Conservation (phyloP, 2,113 vertebrate species). For the Pungitius pungitius region DNA sequence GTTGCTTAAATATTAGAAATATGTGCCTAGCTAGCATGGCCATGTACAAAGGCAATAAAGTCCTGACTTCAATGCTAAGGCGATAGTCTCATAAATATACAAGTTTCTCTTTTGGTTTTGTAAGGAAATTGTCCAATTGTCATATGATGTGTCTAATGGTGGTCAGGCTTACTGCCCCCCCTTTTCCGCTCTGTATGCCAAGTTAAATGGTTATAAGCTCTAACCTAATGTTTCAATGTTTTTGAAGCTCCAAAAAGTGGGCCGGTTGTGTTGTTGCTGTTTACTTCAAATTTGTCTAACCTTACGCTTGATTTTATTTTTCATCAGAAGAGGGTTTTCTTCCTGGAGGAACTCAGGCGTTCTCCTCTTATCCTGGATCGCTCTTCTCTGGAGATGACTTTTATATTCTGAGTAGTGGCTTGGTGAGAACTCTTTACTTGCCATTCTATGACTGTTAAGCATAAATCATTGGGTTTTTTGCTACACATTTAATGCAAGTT, state of each 20-base stretch:
- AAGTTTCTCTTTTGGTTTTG: background rate
- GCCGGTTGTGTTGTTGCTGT: background rate
- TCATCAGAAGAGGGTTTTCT: conserved; percentile 75
- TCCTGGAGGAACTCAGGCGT: conserved; percentile 84
- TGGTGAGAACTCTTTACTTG: conserved; percentile 83
- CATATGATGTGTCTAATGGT: background rate
- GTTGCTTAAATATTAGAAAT: background rate
- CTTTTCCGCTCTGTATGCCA: background rate
- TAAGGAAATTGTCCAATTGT: background rate
- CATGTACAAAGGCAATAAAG: background rate
- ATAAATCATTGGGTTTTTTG: background rate
- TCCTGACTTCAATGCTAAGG: background rate
- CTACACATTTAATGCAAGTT: background rate
- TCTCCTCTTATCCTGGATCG: conserved; percentile 93
- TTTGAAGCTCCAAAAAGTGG: background rate
- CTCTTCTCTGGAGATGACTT: conserved; percentile 96
- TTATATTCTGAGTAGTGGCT: conserved; percentile 91
- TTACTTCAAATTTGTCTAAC: background rate
- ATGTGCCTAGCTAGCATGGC: background rate
- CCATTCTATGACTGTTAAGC: background rate
- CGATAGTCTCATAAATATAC: background rate
- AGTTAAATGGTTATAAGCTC: background rate
- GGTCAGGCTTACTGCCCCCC: background rate
- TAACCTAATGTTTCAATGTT: background rate
- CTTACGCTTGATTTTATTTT: background rate